Percentiles rank a stretch among this genome's conserved stretches.
These are phyloP conservation scores for Notoglanidium macrostoma DNA, from an alignment of 2,797 vertebrate species.

Conservation along the genomic window DNA sequence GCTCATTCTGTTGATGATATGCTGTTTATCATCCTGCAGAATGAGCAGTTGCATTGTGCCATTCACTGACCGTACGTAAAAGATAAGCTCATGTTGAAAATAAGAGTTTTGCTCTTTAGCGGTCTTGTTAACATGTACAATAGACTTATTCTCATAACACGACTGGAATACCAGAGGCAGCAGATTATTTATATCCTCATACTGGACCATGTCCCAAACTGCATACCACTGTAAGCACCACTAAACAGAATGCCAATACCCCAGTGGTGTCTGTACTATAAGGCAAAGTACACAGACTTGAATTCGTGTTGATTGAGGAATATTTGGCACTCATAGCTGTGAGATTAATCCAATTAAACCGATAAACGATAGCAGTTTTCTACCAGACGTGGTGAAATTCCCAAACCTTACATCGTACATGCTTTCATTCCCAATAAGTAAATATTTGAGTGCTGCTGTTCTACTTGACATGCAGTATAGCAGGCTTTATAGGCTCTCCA, in stretches of 20 bases:
- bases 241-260: neutral
- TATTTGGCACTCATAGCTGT: neutral
- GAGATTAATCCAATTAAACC: neutral
- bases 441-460: neutral
- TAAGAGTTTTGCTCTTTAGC: neutral
- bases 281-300: neutral
- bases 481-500: neutral
- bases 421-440: neutral
- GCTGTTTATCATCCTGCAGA: neutral
- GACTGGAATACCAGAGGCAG: neutral
- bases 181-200: slow-evolving; percentile 28
- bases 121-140: neutral
- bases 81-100: neutral
- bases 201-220: slow-evolving; percentile 1
- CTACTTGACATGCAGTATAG: neutral
- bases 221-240: neutral
- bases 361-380: neutral
- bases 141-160: neutral
- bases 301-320: neutral
- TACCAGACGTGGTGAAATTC: neutral
- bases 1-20: neutral
- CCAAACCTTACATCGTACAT: neutral
- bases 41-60: neutral
- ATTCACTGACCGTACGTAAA: neutral
- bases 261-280: neutral